Evolutionary conservation across 53 echinoderm and acorn worm genomes (phyloP).

Genomic region (Apostichopus leukothele): DNA sequence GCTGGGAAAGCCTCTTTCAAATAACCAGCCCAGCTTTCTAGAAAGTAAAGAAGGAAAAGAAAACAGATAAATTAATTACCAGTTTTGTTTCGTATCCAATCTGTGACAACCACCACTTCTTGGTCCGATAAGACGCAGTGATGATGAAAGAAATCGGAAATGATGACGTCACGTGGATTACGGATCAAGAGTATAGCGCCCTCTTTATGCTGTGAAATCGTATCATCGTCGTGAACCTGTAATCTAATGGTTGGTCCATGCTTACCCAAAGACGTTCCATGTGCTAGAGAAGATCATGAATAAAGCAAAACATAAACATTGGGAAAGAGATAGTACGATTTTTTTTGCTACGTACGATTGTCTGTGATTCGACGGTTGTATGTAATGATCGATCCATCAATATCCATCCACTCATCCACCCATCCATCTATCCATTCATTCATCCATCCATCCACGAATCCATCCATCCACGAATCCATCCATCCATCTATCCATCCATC

Average conservation of each 20-base stretch:
- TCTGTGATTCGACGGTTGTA: too few species aligned
- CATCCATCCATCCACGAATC: too few species aligned
- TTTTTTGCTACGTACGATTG: too few species aligned
- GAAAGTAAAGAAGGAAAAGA: neutral
- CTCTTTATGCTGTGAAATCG: neutral
- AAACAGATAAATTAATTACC: neutral
- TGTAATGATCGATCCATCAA: too few species aligned
- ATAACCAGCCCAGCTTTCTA: too few species aligned
- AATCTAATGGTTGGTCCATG: neutral
- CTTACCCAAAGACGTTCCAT: neutral
- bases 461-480: too few species aligned
- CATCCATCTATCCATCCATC: too few species aligned
- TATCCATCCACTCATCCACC: too few species aligned
- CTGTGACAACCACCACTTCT: neutral
- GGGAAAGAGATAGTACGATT: too few species aligned
- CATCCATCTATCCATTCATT: too few species aligned
- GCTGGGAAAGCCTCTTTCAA: too few species aligned
- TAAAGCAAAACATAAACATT: too few species aligned
- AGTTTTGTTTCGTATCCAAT: neutral
- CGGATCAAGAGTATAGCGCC: neutral
- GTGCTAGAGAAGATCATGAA: neutral
- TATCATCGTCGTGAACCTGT: neutral
- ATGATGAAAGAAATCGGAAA: neutral
- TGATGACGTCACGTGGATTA: neutral
- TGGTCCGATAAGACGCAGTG: neutral